Conservation (phyloP, 37 sponge, comb jelly and placozoan genomes). For the Diacarnus erythraeanus region DNA sequence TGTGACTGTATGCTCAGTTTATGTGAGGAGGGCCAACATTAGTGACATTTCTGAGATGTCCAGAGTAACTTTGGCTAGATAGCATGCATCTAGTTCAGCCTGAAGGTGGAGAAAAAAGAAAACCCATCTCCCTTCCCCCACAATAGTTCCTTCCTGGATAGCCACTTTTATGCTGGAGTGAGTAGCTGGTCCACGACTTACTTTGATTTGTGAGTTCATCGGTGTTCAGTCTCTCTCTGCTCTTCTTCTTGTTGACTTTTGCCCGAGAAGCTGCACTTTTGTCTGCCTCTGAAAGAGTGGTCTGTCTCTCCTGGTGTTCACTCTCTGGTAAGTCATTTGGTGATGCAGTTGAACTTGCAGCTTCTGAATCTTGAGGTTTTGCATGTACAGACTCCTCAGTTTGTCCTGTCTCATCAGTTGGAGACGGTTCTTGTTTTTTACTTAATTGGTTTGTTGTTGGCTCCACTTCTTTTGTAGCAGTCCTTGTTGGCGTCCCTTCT, state of each 20-base stretch:
- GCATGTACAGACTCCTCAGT: background rate
- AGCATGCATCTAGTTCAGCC: too few relatives aligned
- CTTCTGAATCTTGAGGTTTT: background rate
- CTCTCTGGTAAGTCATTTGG: background rate
- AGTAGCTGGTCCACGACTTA: too few relatives aligned
- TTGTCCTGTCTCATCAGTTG: background rate
- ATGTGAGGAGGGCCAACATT: too few relatives aligned
- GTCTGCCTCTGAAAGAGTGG: slow-evolving; percentile 14
- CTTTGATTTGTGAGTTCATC: slow-evolving; percentile 53
- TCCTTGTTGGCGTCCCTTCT: background rate
- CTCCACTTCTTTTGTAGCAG: background rate
- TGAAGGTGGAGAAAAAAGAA: too few relatives aligned
- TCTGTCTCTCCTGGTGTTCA: background rate
- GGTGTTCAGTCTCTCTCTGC: slow-evolving; percentile 8
- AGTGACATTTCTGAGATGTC: too few relatives aligned
- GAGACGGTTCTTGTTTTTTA: background rate
- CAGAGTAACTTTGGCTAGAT: too few relatives aligned
- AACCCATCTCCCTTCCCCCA: too few relatives aligned
- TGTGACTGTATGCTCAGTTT: too few relatives aligned
- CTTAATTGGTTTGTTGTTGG: background rate
- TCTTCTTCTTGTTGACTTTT: background rate
- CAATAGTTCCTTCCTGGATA: too few relatives aligned
- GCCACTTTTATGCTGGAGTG: too few relatives aligned
- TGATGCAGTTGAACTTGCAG: background rate
- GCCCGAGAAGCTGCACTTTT: slow-evolving; percentile 30